Conservation (phyloP, 1,140 invertebrate genomes). For the Homarus americanus region DNA sequence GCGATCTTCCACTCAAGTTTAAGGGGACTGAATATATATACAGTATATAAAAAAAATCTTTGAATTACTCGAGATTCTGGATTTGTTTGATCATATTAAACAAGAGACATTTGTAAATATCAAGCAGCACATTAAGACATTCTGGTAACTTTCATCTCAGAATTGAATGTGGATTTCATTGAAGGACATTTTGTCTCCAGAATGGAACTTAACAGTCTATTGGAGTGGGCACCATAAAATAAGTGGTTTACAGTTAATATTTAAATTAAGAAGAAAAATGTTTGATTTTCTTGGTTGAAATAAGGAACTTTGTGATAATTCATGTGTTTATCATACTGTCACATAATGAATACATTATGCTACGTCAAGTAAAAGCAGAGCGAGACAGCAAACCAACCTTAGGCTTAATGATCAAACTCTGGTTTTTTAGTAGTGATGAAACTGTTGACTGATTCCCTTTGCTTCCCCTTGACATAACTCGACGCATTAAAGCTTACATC, state of each 20-base stretch:
- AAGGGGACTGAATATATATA: not conserved
- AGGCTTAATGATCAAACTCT: not conserved
- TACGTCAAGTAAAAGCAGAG: not conserved
- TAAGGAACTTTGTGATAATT: slow-evolving; percentile 28
- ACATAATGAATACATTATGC: not conserved
- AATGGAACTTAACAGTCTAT: not conserved
- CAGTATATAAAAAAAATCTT: not conserved
- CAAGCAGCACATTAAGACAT: not conserved
- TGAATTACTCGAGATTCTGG: not conserved
- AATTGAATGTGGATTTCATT: not conserved
- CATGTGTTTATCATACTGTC: not conserved
- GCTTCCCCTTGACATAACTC: slow-evolving; percentile 6
- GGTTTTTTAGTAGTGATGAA: slow-evolving; percentile 1
- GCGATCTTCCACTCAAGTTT: not conserved
- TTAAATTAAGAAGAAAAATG: slow-evolving; percentile 12
- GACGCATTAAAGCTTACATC: slow-evolving; percentile 45
- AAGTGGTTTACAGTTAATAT: not conserved
- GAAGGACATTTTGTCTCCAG: not conserved
- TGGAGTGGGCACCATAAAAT: not conserved
- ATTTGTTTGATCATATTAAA: not conserved
- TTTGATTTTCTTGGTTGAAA: slow-evolving; percentile 32
- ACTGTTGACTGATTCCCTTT: not conserved
- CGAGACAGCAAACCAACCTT: not conserved
- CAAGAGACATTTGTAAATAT: not conserved
- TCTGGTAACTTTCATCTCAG: not conserved